Percentiles rank a stretch among this genome's conserved stretches.
Evolutionary conservation across 1,140 invertebrate genomes (phyloP).

Genomic region (Orius insidiosus): DNA sequence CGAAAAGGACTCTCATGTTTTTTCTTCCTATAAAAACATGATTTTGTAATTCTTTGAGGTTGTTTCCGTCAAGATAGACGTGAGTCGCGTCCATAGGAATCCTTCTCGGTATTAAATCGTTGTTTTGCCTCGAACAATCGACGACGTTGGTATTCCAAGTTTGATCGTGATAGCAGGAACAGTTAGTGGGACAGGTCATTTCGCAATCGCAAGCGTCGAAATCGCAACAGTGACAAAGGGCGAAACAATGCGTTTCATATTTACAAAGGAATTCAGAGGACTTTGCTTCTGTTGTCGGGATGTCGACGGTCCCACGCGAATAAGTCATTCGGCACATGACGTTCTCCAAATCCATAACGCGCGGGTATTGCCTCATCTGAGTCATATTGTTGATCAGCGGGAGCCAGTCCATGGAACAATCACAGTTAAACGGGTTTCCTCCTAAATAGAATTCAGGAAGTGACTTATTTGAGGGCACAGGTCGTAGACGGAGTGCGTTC

Average conservation of each 20-base stretch:
- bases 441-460: constrained; percentile 75
- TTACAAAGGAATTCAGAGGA: constrained; percentile 73
- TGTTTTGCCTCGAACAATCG: constrained; percentile 64
- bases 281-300: constrained; percentile 42
- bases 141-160: constrained; percentile 86
- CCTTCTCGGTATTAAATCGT: constrained; percentile 55
- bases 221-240: constrained; percentile 83
- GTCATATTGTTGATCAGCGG: constrained; percentile 72
- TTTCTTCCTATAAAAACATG: constrained; percentile 83
- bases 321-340: constrained; percentile 69
- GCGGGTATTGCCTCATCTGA: constrained; percentile 57
- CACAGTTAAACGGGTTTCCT: constrained; percentile 78
- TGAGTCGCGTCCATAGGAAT: constrained; percentile 90
- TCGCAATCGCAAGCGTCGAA: constrained; percentile 90
- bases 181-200: constrained; percentile 83
- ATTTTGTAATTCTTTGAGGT: constrained; percentile 63
- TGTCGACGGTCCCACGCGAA: constrained; percentile 44
- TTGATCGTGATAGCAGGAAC: constrained; percentile 81
- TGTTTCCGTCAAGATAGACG: constrained; percentile 78
- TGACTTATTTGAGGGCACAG: constrained; percentile 43
- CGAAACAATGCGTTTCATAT: constrained; percentile 84
- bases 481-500: constrained; percentile 55
- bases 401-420: constrained; percentile 85
- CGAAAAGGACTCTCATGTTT: constrained; percentile 67
- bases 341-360: constrained; percentile 71